A percentile compares a stretch with the other conserved stretches of the same genome.
These are phyloP conservation scores for Ciconia stormi DNA, from an alignment of 2,113 vertebrate genomes.

Conservation along the genomic window DNA sequence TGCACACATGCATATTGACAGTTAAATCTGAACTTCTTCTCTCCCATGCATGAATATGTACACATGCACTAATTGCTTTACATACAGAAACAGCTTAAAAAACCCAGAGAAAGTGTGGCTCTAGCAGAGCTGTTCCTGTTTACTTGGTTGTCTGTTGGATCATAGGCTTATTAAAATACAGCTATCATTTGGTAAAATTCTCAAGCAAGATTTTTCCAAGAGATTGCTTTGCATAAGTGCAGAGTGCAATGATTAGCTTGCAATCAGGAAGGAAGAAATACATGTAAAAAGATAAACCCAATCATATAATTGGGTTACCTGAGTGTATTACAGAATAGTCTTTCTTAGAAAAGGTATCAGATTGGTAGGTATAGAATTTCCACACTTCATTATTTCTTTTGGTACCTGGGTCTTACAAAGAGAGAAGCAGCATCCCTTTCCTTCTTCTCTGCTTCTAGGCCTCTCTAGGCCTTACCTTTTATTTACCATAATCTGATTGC, in stretches of 20 bases:
- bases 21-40: neutral
- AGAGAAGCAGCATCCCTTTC: neutral
- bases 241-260: neutral
- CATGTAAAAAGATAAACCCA: neutral
- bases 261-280: neutral
- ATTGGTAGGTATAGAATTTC: neutral
- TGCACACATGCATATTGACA: neutral
- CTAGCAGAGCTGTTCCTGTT: neutral
- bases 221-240: neutral
- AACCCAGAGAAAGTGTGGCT: neutral
- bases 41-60: neutral
- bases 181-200: neutral
- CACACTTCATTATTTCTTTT: neutral
- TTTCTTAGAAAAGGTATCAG: neutral
- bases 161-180: neutral
- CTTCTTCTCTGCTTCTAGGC: neutral
- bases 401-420: neutral
- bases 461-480: neutral
- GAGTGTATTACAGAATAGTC: neutral
- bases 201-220: neutral
- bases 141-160: neutral
- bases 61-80: neutral
- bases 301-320: neutral
- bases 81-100: neutral
- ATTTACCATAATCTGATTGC: neutral